Conservation (phyloP, 2,113 vertebrate species). For the Sturnira hondurensis region DNA sequence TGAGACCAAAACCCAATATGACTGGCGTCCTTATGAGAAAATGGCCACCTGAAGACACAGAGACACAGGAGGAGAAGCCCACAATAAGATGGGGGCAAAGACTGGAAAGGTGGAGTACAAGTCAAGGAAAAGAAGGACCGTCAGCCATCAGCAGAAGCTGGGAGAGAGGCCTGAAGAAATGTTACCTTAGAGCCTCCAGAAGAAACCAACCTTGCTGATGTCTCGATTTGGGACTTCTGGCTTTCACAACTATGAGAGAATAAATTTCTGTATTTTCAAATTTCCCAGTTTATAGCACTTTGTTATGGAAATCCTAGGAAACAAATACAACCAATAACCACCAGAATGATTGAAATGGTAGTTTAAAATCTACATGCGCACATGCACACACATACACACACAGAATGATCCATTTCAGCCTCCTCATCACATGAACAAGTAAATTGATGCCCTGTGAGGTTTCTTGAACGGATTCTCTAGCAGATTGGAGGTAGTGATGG, state of each 20-base stretch:
- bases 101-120: fast-evolving
- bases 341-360: background rate
- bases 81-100: background rate
- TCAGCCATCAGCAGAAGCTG: background rate
- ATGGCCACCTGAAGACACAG: background rate
- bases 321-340: background rate
- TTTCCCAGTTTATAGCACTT: background rate
- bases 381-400: background rate
- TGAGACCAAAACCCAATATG: background rate
- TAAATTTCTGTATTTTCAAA: background rate
- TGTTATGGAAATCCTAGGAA: background rate
- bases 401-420: background rate
- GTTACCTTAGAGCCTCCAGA: background rate
- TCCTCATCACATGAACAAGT: background rate
- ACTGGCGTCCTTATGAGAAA: background rate
- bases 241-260: background rate
- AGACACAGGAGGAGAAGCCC: too few relatives aligned
- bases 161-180: background rate
- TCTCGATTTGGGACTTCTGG: background rate
- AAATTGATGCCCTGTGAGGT: background rate
- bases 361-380: background rate
- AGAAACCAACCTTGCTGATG: background rate
- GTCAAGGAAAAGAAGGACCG: background rate
- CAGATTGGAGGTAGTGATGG: background rate
- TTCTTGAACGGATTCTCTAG: background rate